Evolutionary conservation across 2,113 vertebrate genomes (phyloP).

Genomic region (Gallinago paraguaiae): DNA sequence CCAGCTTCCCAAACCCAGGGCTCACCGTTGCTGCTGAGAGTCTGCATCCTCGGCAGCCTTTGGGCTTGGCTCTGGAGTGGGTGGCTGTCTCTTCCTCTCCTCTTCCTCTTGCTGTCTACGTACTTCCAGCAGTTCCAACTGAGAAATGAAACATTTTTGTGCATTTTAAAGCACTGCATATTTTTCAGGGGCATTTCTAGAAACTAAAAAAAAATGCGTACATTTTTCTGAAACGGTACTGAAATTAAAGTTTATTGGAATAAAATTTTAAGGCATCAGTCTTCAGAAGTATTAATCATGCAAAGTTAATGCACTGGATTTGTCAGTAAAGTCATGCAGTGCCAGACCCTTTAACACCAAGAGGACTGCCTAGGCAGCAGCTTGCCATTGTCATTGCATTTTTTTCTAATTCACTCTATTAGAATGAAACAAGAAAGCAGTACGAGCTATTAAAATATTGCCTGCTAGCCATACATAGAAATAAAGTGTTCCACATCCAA

Average conservation of each 20-base stretch:
- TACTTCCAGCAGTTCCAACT: conserved; percentile 95
- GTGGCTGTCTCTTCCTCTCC: conserved; percentile 86
- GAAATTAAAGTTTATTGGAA: background rate
- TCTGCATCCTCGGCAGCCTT: conserved; percentile 78
- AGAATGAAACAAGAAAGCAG: background rate
- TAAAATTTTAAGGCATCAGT: background rate
- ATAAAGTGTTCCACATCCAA: background rate
- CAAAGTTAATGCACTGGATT: background rate
- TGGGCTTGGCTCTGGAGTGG: conserved; percentile 79
- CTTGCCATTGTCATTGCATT: too few species aligned
- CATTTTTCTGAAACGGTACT: background rate
- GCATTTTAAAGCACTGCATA: background rate
- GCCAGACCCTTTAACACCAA: background rate
- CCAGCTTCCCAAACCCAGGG: background rate
- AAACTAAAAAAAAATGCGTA: background rate
- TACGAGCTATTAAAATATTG: background rate
- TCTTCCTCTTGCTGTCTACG: conserved; percentile 94
- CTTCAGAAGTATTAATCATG: background rate
- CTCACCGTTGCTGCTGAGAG: conserved; percentile 86
- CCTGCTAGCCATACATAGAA: background rate
- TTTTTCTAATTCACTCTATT: background rate
- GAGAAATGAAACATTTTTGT: background rate
- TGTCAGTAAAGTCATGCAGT: background rate
- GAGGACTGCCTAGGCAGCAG: background rate
- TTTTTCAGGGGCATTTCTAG: background rate